Base-by-base conservation (phyloP, 2,113 vertebrate genomes). In the Semicossyphus pulcher region DNA sequence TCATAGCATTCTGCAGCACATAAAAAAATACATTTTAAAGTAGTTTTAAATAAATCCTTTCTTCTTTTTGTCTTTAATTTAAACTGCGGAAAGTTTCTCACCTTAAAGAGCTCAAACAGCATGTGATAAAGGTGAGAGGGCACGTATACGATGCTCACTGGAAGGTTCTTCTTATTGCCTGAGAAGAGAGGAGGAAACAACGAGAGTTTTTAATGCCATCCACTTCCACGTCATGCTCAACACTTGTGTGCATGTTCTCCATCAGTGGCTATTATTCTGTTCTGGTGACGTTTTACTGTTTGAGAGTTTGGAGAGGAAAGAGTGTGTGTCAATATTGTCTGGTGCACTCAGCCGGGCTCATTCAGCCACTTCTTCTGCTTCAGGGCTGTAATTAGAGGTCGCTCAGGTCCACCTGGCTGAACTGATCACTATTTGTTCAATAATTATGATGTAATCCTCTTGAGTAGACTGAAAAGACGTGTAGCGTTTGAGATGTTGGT, bases 71-170 rank as follows among this genome's bases (percentile, higher is more conserved):
- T 36, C 3, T 25, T 3, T 36, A 8, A 29, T 4, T 14, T 9
- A 45, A 20, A 20, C 5, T 3, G 6, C 11, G 16, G 2, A 7
- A 37, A 3, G 29, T 16, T 8, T n/a, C 25, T 68, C 89, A 97
- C 97, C 96, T 99, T 99, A 72, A 98, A 98, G 88, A 99, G 95
- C 88, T 99, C 97, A 32, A 99, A 99, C 69, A 98, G 95, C 95
- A 98, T 97, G 92, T 99, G 97, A 80, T 99, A 98, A 28, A 99
- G 95, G 72, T 99, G 97, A 16, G 97, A 99, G 15, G 97, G 97
- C 25, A 98, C 96, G 7, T 98, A 98, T 10, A 96, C 96, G 29
- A 99, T 98, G 90, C 87, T 94, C 28, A 96, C 92, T 0, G 95
- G 91, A 72, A 94, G 93, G 37, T 81, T 91, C 23, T 86, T 52